These are phyloP conservation scores for Oreochromis niloticus DNA, from an alignment of 2,113 vertebrate genomes.

Conservation along the genomic window DNA sequence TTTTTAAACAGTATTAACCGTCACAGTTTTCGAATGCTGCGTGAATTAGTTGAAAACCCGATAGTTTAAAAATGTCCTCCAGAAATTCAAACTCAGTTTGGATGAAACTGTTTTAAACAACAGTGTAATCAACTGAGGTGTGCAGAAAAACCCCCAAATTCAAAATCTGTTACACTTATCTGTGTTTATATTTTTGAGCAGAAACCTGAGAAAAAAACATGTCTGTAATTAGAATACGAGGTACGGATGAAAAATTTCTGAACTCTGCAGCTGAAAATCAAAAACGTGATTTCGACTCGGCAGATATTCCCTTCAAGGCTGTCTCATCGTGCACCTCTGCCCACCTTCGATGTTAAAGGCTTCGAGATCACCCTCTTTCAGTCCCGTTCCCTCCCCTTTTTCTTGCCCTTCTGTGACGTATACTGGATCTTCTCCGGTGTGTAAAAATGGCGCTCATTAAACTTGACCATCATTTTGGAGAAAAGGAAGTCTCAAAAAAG, in stretches of 20 bases:
- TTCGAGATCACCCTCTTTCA: neutral
- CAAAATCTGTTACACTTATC: neutral
- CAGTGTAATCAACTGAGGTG: neutral
- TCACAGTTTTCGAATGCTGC: neutral
- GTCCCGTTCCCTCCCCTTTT: neutral
- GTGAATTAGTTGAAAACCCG: neutral
- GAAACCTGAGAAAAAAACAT: neutral
- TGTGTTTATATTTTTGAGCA: neutral
- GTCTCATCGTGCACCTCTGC: neutral
- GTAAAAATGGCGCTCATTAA: fast-evolving
- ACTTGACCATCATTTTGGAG: neutral
- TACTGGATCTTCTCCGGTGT: neutral
- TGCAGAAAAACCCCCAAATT: fast-evolving
- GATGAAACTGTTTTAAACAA: neutral
- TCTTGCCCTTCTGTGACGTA: no score
- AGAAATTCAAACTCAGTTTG: neutral
- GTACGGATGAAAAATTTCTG: neutral
- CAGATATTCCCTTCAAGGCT: neutral
- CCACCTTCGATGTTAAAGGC: neutral
- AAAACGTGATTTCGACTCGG: neutral
- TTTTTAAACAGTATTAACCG: neutral
- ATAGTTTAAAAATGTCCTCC: neutral
- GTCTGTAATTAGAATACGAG: neutral
- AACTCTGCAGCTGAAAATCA: neutral
- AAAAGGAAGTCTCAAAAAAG: neutral